Evolutionary conservation across 2,113 vertebrate genomes (phyloP).

Genomic region (Rhynchomys soricoides): DNA sequence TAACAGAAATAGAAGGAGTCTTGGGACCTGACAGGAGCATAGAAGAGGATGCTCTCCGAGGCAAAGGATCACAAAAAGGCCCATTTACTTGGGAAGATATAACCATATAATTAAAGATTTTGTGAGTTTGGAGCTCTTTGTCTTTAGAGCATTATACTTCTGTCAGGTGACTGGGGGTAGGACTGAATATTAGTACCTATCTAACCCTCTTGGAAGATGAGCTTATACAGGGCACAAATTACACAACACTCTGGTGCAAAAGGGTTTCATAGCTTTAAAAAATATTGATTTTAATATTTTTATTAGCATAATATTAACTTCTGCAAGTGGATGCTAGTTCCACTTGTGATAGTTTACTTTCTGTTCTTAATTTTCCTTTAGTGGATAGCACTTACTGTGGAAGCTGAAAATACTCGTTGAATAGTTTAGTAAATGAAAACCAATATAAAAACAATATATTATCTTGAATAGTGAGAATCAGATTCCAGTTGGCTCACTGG

Average conservation of each 20-base stretch:
- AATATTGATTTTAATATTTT: conserved; percentile 19
- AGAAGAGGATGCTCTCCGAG: not conserved
- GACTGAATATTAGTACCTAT: not conserved
- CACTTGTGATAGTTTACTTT: conserved; percentile 8
- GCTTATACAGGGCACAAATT: not conserved
- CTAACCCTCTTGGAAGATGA: not conserved
- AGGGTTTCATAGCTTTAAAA: not conserved
- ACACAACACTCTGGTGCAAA: not conserved
- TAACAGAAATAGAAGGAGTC: not conserved
- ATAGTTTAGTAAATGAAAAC: conserved; percentile 21
- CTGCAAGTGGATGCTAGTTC: not conserved
- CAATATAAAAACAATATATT: conserved; percentile 19
- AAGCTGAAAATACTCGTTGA: conserved; percentile 24
- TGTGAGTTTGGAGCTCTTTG: conserved; percentile 30
- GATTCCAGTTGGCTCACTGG: not conserved
- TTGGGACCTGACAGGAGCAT: not conserved
- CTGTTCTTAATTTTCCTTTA: not conserved
- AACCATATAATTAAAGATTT: conserved; percentile 18
- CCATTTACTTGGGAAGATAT: not conserved
- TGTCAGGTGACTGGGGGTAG: not conserved
- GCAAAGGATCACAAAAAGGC: conserved; percentile 19
- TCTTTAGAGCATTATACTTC: not conserved
- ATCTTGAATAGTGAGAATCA: not conserved
- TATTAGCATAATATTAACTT: conserved; percentile 39
- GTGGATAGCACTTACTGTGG: not conserved